Percentiles rank a stretch among this genome's conserved stretches.
Evolutionary conservation across 2,888 invertebrate genomes (phyloP).

Genomic region (Germaria angustata): DNA sequence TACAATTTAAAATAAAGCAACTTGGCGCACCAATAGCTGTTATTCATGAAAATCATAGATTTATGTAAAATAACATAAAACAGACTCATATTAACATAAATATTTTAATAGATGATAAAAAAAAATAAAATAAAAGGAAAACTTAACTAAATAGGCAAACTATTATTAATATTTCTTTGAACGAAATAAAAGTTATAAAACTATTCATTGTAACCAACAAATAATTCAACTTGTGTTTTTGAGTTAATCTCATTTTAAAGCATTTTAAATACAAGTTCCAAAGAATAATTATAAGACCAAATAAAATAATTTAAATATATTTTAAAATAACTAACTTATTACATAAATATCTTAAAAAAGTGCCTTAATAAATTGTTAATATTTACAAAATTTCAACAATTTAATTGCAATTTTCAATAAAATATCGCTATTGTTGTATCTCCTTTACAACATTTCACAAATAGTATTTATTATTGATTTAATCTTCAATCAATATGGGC

Average conservation of each 20-base stretch:
- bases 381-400: conserved; percentile 44
- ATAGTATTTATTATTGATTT: background rate
- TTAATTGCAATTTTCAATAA: conserved; percentile 19
- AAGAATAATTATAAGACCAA: background rate
- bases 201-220: conserved; percentile 27
- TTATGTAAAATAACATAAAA: conserved; percentile 18
- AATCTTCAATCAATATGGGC: conserved; percentile 63
- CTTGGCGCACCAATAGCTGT: too few species aligned
- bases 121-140: conserved; percentile 14
- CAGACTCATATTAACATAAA: background rate
- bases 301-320: conserved; percentile 28
- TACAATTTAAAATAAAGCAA: too few species aligned
- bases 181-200: conserved; percentile 18
- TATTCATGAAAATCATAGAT: background rate
- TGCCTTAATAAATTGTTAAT: conserved; percentile 28
- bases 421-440: conserved; percentile 9
- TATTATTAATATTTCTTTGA: conserved; percentile 5
- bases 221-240: conserved; percentile 33
- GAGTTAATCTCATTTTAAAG: conserved; percentile 31
- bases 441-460: background rate
- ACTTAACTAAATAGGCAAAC: conserved; percentile 17
- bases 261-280: conserved; percentile 1
- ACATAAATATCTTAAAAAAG: conserved; percentile 16
- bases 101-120: background rate
- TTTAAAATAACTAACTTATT: conserved; percentile 21